phyloP scores from a whole-genome alignment of 2,888 invertebrate genomes.

The Thalpophila matura region DNA sequence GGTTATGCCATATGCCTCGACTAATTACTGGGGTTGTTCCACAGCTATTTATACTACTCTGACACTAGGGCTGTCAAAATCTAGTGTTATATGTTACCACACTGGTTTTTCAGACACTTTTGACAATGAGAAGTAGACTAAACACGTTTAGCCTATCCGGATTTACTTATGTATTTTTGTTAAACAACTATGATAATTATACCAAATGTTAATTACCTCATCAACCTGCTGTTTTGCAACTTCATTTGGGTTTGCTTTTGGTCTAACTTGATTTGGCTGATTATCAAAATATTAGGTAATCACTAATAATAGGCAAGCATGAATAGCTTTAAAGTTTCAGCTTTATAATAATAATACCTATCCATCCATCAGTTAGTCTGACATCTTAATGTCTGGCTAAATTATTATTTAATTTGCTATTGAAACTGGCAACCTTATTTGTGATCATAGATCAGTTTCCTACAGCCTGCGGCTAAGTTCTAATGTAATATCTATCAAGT shows the following conservation, averaged over 20 bases:
- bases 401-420: too few species aligned
- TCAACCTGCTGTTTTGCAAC: background rate
- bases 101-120: background rate
- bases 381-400: too few species aligned
- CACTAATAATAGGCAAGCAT: too few species aligned
- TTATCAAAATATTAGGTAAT: too few species aligned
- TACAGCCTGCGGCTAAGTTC: constrained; percentile 3
- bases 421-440: background rate
- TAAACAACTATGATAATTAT: constrained; percentile 6
- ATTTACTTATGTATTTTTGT: constrained; percentile 1
- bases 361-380: background rate
- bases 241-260: background rate
- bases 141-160: background rate
- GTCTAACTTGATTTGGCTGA: background rate
- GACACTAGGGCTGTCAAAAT: constrained; percentile 12
- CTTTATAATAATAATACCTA: background rate
- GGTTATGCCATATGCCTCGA: constrained; percentile 24
- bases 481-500: background rate
- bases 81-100: background rate
- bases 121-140: background rate
- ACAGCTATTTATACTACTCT: constrained; percentile 6
- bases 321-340: too few species aligned
- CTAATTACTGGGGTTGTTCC: constrained; percentile 35
- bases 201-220: background rate
- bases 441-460: background rate